Conservation (phyloP, 2,888 invertebrate species). For the Callinectes sapidus region DNA sequence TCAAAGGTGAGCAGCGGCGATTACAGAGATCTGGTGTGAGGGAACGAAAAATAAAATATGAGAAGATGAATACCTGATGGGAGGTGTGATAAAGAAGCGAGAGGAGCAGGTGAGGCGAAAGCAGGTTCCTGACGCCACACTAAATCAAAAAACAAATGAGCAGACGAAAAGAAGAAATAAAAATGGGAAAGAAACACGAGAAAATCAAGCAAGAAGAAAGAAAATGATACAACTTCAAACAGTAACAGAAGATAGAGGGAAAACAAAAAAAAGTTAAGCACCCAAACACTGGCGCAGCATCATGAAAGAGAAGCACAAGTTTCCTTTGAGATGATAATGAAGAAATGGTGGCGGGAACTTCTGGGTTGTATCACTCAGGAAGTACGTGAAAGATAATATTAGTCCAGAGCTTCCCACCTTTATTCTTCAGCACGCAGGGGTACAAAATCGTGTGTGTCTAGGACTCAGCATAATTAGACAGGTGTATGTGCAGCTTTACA, state of each 20-base stretch:
- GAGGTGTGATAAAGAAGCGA: background rate
- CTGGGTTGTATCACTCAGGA: background rate
- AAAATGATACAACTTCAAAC: background rate
- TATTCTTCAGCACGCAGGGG: background rate
- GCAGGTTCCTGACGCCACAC: background rate
- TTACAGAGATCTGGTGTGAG: background rate
- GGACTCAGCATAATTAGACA: background rate
- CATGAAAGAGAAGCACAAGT: background rate
- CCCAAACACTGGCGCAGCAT: background rate
- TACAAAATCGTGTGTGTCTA: background rate
- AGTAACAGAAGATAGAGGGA: background rate
- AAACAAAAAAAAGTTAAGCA: background rate
- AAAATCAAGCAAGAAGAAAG: background rate
- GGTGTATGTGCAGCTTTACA: background rate
- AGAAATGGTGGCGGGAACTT: background rate
- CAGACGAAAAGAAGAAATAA: background rate
- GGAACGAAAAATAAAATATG: conserved; percentile 9
- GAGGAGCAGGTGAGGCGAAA: background rate
- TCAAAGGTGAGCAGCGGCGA: background rate
- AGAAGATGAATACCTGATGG: background rate
- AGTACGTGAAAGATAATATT: conserved; percentile 1
- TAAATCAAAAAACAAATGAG: background rate
- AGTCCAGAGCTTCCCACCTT: background rate
- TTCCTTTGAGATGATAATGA: background rate
- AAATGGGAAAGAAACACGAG: background rate